phyloP scores from a whole-genome alignment of 2,797 vertebrate species.

The Natrix natrix region DNA sequence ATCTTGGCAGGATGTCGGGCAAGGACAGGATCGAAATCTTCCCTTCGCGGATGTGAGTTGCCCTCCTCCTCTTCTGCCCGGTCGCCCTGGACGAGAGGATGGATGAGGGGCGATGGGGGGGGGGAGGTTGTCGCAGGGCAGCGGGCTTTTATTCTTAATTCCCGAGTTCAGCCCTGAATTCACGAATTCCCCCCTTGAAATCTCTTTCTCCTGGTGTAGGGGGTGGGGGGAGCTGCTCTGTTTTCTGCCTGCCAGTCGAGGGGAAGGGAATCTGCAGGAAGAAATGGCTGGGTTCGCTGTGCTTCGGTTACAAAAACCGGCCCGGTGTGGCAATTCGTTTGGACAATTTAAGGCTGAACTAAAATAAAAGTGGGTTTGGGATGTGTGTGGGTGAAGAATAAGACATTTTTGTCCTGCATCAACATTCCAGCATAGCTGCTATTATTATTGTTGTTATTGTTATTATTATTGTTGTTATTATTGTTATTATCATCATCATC shows the following conservation, averaged over 20 bases:
- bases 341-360: background rate
- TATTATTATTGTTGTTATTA: too few species aligned
- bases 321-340: background rate
- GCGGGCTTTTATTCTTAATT: too few species aligned
- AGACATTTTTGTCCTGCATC: background rate
- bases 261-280: background rate
- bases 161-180: background rate
- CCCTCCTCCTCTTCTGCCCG: too few species aligned
- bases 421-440: too few species aligned
- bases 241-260: background rate
- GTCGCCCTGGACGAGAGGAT: background rate
- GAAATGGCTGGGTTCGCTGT: background rate
- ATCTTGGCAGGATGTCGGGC: constrained; percentile 81
- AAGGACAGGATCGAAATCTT: constrained; percentile 97
- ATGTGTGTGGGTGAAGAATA: too few species aligned
- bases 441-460: too few species aligned
- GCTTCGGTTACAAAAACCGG: background rate
- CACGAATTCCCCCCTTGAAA: too few species aligned
- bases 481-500: too few species aligned
- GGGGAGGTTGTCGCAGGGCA: background rate
- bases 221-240: background rate
- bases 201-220: fast-evolving
- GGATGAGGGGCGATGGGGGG: fast-evolving
- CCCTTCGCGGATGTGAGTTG: constrained; percentile 95
- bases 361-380: background rate